Conservation (phyloP, 1,140 invertebrate species). For the Drusus annulatus region DNA sequence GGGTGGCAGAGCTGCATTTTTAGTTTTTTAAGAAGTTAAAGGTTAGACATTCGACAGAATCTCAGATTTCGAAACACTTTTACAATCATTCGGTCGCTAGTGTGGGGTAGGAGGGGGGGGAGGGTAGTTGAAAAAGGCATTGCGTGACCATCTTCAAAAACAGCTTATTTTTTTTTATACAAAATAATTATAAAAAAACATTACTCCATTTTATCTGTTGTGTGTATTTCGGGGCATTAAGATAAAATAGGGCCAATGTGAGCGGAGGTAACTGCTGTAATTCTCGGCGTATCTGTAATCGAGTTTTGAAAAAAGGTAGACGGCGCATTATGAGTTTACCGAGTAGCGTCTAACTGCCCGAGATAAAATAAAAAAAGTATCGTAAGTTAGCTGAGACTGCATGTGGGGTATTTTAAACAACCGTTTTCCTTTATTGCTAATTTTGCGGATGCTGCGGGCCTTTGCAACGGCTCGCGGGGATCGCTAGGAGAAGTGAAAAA, state of each 20-base stretch:
- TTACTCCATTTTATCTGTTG: conserved; percentile 10
- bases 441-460: conserved; percentile 55
- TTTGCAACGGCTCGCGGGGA: conserved; percentile 31
- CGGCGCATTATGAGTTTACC: conserved; percentile 52
- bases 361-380: conserved; percentile 59
- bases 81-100: too few relatives aligned
- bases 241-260: conserved; percentile 57
- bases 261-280: conserved; percentile 37
- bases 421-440: conserved; percentile 60
- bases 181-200: too few relatives aligned
- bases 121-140: too few relatives aligned
- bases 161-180: too few relatives aligned
- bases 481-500: too few relatives aligned
- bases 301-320: conserved; percentile 52
- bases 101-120: too few relatives aligned
- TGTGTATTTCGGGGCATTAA: conserved; percentile 47
- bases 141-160: too few relatives aligned
- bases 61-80: too few relatives aligned
- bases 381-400: conserved; percentile 56
- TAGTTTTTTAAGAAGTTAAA: too few relatives aligned
- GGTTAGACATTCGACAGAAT: too few relatives aligned
- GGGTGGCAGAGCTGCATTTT: too few relatives aligned
- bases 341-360: conserved; percentile 55
- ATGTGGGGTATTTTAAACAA: conserved; percentile 59
- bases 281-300: conserved; percentile 55